Evolutionary conservation across 2,113 vertebrate genomes (phyloP).

Genomic region (Cyprinodon tularosa): DNA sequence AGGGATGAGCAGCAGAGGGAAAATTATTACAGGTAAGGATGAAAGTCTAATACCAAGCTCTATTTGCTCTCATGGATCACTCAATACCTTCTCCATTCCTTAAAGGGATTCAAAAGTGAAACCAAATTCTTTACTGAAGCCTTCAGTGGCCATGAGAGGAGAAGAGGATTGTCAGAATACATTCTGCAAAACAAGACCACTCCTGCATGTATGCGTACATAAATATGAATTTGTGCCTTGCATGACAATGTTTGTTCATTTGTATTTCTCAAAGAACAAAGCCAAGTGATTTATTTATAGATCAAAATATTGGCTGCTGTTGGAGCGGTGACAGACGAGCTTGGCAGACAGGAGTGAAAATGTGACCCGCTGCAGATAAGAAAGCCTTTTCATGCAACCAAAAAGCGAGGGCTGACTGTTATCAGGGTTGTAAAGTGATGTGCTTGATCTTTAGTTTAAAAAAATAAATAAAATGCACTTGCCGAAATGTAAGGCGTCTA

Average conservation of each 20-base stretch:
- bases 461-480: slow-evolving; percentile 9
- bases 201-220: slow-evolving; percentile 8
- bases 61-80: slow-evolving; percentile 37
- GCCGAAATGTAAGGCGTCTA: neutral
- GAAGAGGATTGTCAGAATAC: slow-evolving; percentile 34
- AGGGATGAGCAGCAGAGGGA: slow-evolving; percentile 37
- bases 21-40: slow-evolving; percentile 60
- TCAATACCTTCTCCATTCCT: slow-evolving; percentile 25
- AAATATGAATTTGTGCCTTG: slow-evolving; percentile 15
- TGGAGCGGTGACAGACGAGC: slow-evolving; percentile 46
- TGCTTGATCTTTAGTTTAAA: slow-evolving; percentile 20
- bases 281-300: slow-evolving; percentile 62
- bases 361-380: slow-evolving; percentile 56
- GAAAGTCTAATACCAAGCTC: slow-evolving; percentile 48
- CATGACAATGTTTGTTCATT: slow-evolving; percentile 28
- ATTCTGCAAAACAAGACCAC: slow-evolving; percentile 28
- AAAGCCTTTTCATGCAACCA: slow-evolving; percentile 30
- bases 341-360: slow-evolving; percentile 52
- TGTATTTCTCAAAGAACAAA: slow-evolving; percentile 35
- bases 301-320: slow-evolving; percentile 59
- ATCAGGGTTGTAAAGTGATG: slow-evolving; percentile 10
- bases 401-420: slow-evolving; percentile 24
- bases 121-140: slow-evolving; percentile 51
- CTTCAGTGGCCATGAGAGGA: slow-evolving; percentile 30
- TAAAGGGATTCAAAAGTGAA: slow-evolving; percentile 49